phyloP scores from a whole-genome alignment of 92 coral and sea anemone genomes.

The Porites cylindrica region DNA sequence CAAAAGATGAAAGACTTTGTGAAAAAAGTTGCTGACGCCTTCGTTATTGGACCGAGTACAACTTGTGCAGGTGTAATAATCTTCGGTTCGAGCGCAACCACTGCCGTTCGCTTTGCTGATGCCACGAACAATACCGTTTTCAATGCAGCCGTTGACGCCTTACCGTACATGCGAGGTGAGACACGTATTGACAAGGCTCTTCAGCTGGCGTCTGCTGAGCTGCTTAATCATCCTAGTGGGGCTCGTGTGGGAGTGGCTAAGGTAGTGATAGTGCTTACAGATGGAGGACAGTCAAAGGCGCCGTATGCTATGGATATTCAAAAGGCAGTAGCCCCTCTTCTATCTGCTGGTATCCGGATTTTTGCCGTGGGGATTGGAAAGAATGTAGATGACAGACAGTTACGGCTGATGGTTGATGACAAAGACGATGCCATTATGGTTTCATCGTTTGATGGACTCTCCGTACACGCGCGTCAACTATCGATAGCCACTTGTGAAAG shows the following conservation, averaged over 20 bases:
- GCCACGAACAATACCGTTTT: conserved; percentile 60
- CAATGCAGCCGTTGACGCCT: conserved; percentile 51
- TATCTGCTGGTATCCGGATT: conserved; percentile 68
- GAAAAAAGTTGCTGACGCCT: conserved; percentile 62
- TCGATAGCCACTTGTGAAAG: conserved; percentile 56
- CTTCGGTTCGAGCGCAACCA: conserved; percentile 52
- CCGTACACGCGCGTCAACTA: conserved; percentile 39
- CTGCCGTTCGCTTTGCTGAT: conserved; percentile 54
- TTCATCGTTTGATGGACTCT: conserved; percentile 53
- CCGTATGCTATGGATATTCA: conserved; percentile 54
- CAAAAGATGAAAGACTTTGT: conserved; percentile 76
- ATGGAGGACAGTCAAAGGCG: conserved; percentile 53
- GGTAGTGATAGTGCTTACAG: conserved; percentile 73
- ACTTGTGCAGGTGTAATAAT: conserved; percentile 65
- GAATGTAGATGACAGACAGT: conserved; percentile 42
- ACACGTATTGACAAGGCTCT: conserved; percentile 68
- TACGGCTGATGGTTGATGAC: conserved; percentile 43
- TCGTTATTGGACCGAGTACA: conserved; percentile 51
- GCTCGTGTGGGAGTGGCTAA: conserved; percentile 69
- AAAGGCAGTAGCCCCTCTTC: conserved; percentile 61
- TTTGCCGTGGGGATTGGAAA: conserved; percentile 72
- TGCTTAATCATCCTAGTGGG: conserved; percentile 50
- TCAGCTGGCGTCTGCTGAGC: conserved; percentile 52
- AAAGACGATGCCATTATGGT: conserved; percentile 48
- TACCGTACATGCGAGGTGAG: conserved; percentile 65